phyloP scores from a whole-genome alignment of 1,140 invertebrate species.

The Bombus haemorrhoidalis region DNA sequence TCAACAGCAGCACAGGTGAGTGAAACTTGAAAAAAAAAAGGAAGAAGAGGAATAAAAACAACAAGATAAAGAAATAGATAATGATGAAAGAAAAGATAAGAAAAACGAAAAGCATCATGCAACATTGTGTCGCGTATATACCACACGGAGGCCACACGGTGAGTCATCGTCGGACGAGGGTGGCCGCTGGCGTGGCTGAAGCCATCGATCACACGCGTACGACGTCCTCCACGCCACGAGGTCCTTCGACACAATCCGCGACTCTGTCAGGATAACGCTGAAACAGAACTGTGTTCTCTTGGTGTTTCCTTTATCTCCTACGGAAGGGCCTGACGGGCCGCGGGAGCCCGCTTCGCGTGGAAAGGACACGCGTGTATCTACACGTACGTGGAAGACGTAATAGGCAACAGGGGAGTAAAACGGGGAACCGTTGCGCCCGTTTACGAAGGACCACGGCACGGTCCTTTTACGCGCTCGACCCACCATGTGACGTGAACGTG shows the following conservation, averaged over 20 bases:
- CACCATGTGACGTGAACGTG: conserved; percentile 50
- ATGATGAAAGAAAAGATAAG: background rate
- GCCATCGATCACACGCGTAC: conserved; percentile 18
- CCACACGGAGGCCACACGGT: background rate
- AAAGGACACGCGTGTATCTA: background rate
- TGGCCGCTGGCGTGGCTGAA: conserved; percentile 4
- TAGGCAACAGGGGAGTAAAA: background rate
- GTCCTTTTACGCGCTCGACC: background rate
- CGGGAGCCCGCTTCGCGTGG: background rate
- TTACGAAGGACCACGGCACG: background rate
- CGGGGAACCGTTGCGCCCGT: background rate
- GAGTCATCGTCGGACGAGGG: conserved; percentile 24
- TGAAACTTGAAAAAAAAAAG: background rate
- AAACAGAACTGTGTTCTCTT: background rate
- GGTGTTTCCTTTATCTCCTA: background rate
- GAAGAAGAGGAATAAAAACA: background rate
- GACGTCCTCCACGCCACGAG: conserved; percentile 30
- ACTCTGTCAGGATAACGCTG: conserved; percentile 3
- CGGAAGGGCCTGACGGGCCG: background rate
- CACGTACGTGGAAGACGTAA: background rate
- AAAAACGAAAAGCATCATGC: background rate
- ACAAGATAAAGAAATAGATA: background rate
- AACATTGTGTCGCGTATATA: background rate
- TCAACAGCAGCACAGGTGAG: conserved; percentile 96
- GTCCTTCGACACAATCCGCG: conserved; percentile 4